Percentiles rank a stretch among this genome's conserved stretches.
Evolutionary conservation across 1,140 invertebrate genomes (phyloP).

Genomic region (Anastatus disparis): DNA sequence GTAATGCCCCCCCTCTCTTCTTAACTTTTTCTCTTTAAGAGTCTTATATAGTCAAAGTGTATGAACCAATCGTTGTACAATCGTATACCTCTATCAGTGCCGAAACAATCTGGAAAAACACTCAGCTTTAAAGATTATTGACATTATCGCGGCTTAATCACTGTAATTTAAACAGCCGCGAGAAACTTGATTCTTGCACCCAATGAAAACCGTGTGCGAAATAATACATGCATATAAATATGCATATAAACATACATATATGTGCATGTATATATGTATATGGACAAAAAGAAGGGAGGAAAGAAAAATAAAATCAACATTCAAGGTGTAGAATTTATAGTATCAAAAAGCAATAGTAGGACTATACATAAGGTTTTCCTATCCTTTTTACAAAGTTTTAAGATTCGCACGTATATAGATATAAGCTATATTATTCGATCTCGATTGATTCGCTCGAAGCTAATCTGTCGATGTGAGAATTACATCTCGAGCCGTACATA

Average conservation of each 20-base stretch:
- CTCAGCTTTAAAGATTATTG: conserved; percentile 30
- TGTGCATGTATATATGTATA: too few relatives aligned
- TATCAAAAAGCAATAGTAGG: conserved; percentile 21
- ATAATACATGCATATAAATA: too few relatives aligned
- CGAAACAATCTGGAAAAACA: conserved; percentile 25
- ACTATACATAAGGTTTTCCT: not conserved
- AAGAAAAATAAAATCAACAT: too few relatives aligned
- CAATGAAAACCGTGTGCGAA: too few relatives aligned
- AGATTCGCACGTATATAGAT: conserved; percentile 10
- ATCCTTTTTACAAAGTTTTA: too few relatives aligned
- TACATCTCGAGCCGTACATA: too few relatives aligned
- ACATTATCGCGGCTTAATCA: conserved; percentile 32
- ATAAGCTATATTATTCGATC: conserved; percentile 24
- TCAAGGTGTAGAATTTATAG: conserved; percentile 23
- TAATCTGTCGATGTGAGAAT: conserved; percentile 14
- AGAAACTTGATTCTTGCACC: conserved; percentile 27
- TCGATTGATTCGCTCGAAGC: conserved; percentile 26
- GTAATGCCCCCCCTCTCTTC: too few relatives aligned
- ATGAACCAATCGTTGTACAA: not conserved
- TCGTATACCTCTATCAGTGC: conserved; percentile 8
- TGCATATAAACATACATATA: too few relatives aligned
- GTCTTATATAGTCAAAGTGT: too few relatives aligned
- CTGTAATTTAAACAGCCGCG: conserved; percentile 29
- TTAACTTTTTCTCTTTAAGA: too few relatives aligned
- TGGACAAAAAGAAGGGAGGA: too few relatives aligned